These are phyloP conservation scores for Hemithea aestivaria DNA, from an alignment of 2,888 invertebrate genomes.

Conservation along the genomic window DNA sequence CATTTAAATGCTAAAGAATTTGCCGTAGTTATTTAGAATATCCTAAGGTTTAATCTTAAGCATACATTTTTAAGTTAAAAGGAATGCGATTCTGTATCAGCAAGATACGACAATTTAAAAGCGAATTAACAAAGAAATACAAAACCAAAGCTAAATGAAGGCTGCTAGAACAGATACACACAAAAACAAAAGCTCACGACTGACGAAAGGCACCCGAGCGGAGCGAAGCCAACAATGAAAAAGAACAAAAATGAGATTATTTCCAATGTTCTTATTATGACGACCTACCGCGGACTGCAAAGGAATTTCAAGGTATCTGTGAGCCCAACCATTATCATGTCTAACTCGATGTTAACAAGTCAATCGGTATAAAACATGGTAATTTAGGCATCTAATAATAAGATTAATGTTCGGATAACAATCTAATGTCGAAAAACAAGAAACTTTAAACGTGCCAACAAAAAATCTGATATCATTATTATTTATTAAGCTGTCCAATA, in stretches of 20 bases:
- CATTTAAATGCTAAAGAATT: too few relatives aligned
- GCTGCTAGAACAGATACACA: constrained; percentile 30
- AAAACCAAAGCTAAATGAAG: constrained; percentile 28
- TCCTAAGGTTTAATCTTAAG: too few relatives aligned
- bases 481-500: too few relatives aligned
- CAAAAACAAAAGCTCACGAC: constrained; percentile 27
- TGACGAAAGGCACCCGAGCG: constrained; percentile 29
- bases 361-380: constrained; percentile 2
- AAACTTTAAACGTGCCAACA: background rate
- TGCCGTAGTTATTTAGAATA: background rate
- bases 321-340: background rate
- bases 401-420: constrained; percentile 7
- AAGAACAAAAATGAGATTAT: constrained; percentile 36
- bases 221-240: constrained; percentile 46
- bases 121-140: constrained; percentile 13
- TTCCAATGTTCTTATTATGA: constrained; percentile 63
- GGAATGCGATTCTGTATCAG: too few relatives aligned
- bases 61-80: too few relatives aligned
- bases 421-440: constrained; percentile 1
- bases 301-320: constrained; percentile 8
- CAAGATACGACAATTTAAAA: too few relatives aligned
- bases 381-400: constrained; percentile 10
- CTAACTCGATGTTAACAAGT: constrained; percentile 6
- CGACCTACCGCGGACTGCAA: constrained; percentile 46
- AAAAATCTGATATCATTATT: too few relatives aligned